Evolutionary conservation across 2,888 invertebrate species (phyloP), one percentile per base, ranked within the genome.

Genomic region (Drosophila dives): DNA sequence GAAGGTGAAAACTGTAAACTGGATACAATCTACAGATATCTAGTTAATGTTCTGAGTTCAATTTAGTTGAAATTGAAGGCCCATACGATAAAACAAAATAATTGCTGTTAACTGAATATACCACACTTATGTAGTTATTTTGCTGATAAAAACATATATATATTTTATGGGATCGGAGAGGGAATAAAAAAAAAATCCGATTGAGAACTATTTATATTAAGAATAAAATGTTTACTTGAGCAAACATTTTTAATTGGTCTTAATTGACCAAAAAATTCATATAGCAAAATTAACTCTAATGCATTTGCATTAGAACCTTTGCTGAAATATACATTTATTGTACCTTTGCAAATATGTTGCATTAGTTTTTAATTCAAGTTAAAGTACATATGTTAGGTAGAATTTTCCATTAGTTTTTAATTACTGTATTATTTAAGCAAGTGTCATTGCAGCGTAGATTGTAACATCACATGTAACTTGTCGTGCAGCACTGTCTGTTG

Each of bases 391-490:
- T 7, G 15, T 36, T 36, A 15, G 15, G 36, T 36, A 15, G 15
- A 36, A 36, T 36, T 36, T 36, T 7, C 15, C 36, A 36, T 36
- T 36, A 3, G 36, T 36, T 15, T 36, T 36, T 7, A 6, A 5
- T 26, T 49, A 10, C n/a, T 26, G 20, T 45, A 45, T 40, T 49
- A 23, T 29, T 38, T 55, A 38, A 26, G 26, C 26, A 32, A 23
- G 6, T 71, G 34, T 72, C 58, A 71, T 26, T 40, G 26, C 11
- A 26, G 17, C 63, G 54, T 15, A n/a, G 6, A 0, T 51, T 64
- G 34, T 67, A 60, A 61, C 59, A 49, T 62, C 75, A 72, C 42
- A 51, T 8, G 12, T 12, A 23, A 15, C 15, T 45, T 23, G 20
- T 38, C n/a, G 42, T 23, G 20, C 15, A 29, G 1, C 32, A 1